These are phyloP conservation scores for Lagodon rhomboides DNA, from an alignment of 2,797 vertebrate species.

Conservation along the genomic window DNA sequence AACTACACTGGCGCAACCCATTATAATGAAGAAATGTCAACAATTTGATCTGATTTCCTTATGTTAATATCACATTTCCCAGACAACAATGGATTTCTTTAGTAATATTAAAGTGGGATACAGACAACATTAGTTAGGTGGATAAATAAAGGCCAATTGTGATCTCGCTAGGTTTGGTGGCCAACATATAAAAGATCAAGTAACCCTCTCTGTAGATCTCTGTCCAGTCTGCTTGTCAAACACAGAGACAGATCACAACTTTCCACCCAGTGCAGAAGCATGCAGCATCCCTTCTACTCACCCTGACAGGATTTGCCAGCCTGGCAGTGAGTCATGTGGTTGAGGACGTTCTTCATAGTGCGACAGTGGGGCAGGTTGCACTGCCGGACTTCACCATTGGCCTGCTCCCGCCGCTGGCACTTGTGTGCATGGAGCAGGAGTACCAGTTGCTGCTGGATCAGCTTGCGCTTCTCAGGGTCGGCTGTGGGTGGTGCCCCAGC, in stretches of 20 bases:
- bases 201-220: background rate
- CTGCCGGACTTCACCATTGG: conserved; percentile 94
- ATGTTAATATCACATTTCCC: background rate
- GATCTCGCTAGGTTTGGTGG: background rate
- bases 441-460: conserved; percentile 98
- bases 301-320: conserved; percentile 99
- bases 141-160: too few relatives aligned
- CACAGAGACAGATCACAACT: background rate
- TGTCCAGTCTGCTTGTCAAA: conserved; percentile 13
- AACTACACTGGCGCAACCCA: background rate
- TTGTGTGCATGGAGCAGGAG: conserved; percentile 97
- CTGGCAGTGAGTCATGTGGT: conserved; percentile 99
- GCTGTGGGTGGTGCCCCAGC: conserved; percentile 95
- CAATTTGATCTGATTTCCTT: background rate
- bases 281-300: conserved; percentile 73
- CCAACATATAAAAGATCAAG: background rate
- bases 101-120: background rate
- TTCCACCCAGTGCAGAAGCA: background rate
- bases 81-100: background rate
- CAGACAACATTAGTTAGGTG: background rate
- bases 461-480: conserved; percentile 97
- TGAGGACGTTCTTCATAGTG: conserved; percentile 99
- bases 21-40: background rate
- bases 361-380: conserved; percentile 98
- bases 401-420: conserved; percentile 97